A percentile compares a stretch with the other conserved stretches of the same genome.
phyloP scores from a whole-genome alignment of 2,888 invertebrate genomes.

The Volucella bombylans region DNA sequence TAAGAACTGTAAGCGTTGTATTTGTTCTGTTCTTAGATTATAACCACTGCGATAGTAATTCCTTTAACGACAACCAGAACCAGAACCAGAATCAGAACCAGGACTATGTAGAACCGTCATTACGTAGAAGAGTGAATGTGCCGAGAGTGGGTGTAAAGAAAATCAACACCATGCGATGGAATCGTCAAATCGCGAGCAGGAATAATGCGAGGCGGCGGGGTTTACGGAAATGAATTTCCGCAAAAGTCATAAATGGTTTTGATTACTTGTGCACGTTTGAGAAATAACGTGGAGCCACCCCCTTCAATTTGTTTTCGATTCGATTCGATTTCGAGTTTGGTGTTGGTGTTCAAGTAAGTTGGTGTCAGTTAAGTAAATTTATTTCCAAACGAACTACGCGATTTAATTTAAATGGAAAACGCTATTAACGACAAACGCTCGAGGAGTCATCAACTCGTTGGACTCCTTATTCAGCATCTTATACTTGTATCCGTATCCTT shows the following conservation, averaged over 20 bases:
- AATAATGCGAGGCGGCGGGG: conserved; percentile 42
- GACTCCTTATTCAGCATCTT: conserved; percentile 41
- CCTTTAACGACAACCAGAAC: conserved; percentile 51
- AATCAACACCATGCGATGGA: conserved; percentile 44
- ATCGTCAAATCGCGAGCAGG: conserved; percentile 35
- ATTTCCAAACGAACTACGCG: conserved; percentile 13
- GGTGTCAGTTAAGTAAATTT: conserved; percentile 18
- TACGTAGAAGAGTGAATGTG: too few relatives aligned
- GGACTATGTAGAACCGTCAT: neutral
- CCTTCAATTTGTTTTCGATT: neutral
- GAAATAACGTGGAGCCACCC: conserved; percentile 50
- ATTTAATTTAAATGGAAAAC: conserved; percentile 40
- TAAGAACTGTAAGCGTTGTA: conserved; percentile 32
- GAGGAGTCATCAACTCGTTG: neutral
- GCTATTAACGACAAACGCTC: conserved; percentile 28
- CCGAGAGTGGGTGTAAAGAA: neutral
- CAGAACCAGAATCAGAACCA: neutral
- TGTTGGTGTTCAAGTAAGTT: neutral
- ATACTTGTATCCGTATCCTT: neutral
- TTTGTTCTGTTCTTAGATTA: conserved; percentile 26
- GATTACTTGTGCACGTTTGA: conserved; percentile 70
- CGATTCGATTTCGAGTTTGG: neutral
- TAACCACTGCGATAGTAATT: conserved; percentile 44
- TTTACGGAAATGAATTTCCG: conserved; percentile 61
- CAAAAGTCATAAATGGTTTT: conserved; percentile 70